Evolutionary conservation across 2,113 vertebrate species (phyloP).

Genomic region (Tor tambroides): DNA sequence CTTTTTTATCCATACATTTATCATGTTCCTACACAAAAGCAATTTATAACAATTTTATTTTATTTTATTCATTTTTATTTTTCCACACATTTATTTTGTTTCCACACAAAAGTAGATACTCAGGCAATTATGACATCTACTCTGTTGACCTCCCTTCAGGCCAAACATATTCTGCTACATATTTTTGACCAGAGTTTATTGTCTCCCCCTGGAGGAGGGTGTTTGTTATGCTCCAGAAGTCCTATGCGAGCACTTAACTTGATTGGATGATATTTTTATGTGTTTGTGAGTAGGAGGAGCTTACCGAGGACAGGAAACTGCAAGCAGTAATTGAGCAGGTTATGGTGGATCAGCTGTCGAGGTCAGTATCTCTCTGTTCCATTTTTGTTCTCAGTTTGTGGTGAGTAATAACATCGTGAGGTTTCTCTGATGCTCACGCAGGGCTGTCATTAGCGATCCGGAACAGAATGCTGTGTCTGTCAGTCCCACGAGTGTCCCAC

Average conservation of each 20-base stretch:
- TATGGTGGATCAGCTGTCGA: conserved; percentile 81
- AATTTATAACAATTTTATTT: too few species aligned
- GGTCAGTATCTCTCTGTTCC: conserved; percentile 66
- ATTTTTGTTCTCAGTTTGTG: conserved; percentile 17
- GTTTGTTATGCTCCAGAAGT: neutral
- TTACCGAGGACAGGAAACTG: conserved; percentile 77
- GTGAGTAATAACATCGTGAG: conserved; percentile 31
- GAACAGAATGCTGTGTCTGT: conserved; percentile 71
- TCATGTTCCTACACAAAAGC: too few species aligned
- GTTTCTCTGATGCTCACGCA: conserved; percentile 57
- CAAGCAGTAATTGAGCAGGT: conserved; percentile 80
- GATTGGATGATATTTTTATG: conserved; percentile 24
- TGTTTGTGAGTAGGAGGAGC: conserved; percentile 71
- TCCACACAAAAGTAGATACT: neutral
- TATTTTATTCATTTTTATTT: neutral
- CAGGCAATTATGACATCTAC: neutral
- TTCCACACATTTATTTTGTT: neutral
- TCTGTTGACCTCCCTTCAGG: neutral
- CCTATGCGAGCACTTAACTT: neutral
- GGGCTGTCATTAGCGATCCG: conserved; percentile 84
- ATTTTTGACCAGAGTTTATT: neutral
- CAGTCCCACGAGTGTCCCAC: conserved; percentile 44
- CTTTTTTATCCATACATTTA: too few species aligned
- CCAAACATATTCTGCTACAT: neutral
- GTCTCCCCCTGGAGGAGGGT: conserved; percentile 13